Base-by-base conservation (phyloP, 2,797 vertebrate species). In the Acanthurus tractus region DNA sequence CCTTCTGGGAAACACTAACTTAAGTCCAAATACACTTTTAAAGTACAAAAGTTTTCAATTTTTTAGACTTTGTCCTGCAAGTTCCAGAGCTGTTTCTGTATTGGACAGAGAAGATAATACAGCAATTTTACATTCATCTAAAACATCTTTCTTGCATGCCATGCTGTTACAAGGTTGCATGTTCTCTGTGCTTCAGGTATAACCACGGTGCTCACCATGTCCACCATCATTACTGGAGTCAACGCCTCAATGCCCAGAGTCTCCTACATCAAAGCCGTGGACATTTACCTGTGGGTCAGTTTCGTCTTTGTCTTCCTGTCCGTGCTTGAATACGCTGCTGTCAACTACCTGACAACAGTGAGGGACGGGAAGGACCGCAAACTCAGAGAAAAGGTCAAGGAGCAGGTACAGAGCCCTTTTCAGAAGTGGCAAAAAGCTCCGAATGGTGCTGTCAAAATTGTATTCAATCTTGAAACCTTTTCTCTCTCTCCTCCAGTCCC, bases 261-360 rank as follows among this genome's bases (percentile, higher is more conserved):
- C 25, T 95, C 95, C 64, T 96, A 96, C 89, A 95, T 96, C 83
- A 96, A 96, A 88, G 95, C 95, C 3, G 95, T 96, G 80, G 95
- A 96, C 70, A 95, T 96, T 74, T 96, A 95, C 89, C 92, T 96
- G 36, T 96, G 95, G 95, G 94, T 95, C 88, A 96, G 95, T 66
- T 96, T 96, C 14, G 95, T 96, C 59, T 96, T 95, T 0, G 95
- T 96, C 18, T 96, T 96, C 81, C 90, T 96, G 12, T 95, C 95
- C 0, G 95, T 96, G 63, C 89, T 96, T 3, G 94, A 95, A 63
- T 96, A 95, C 1, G 95, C 95, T 2, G 95, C 94, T 0, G 94
- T 96, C 52, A 95, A 97, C 88, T 97, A 97, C 82, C 90, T 97
- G 89, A 96, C 96, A 0, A 97, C 97, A 70, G 95, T 97, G 48